Percentiles rank a stretch among this genome's conserved stretches.
Conservation (phyloP, 2,888 invertebrate genomes). For the Stenurella melanura region DNA sequence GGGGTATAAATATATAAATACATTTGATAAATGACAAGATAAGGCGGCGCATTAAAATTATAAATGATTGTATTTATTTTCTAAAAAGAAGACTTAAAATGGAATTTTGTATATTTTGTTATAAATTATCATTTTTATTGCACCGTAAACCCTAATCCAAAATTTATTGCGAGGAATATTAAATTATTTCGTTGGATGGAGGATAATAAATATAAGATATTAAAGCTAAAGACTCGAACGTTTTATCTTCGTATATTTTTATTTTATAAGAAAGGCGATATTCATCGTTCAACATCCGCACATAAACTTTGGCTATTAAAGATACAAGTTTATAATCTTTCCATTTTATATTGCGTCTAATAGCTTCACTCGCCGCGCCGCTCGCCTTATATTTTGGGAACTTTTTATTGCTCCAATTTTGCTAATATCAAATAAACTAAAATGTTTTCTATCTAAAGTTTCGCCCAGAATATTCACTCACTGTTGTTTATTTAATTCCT, state of each 20-base stretch:
- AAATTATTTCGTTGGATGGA: constrained; percentile 72
- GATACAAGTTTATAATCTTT: constrained; percentile 74
- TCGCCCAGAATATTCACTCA: constrained; percentile 47
- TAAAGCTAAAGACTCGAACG: constrained; percentile 70
- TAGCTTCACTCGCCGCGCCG: constrained; percentile 62
- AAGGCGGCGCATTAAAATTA: constrained; percentile 64
- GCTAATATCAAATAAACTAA: constrained; percentile 70
- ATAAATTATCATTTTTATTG: constrained; percentile 74
- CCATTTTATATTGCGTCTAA: constrained; percentile 71
- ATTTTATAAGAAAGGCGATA: constrained; percentile 70
- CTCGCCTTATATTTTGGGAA: constrained; percentile 73
- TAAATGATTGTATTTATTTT: constrained; percentile 67
- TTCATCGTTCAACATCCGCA: constrained; percentile 72
- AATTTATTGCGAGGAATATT: constrained; percentile 74
- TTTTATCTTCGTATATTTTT: constrained; percentile 67
- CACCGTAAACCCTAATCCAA: constrained; percentile 73
- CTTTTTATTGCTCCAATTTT: constrained; percentile 75
- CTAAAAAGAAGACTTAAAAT: constrained; percentile 58
- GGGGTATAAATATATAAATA: constrained; percentile 59
- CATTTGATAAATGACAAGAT: constrained; percentile 61
- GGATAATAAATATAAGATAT: constrained; percentile 73
- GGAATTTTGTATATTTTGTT: constrained; percentile 73
- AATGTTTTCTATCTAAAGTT: constrained; percentile 57
- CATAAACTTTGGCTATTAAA: constrained; percentile 73
- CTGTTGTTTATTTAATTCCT: constrained; percentile 41